Evolutionary conservation across 1,140 invertebrate genomes (phyloP), one percentile per base, ranked within the genome.

Genomic region (Pectinophora gossypiella): DNA sequence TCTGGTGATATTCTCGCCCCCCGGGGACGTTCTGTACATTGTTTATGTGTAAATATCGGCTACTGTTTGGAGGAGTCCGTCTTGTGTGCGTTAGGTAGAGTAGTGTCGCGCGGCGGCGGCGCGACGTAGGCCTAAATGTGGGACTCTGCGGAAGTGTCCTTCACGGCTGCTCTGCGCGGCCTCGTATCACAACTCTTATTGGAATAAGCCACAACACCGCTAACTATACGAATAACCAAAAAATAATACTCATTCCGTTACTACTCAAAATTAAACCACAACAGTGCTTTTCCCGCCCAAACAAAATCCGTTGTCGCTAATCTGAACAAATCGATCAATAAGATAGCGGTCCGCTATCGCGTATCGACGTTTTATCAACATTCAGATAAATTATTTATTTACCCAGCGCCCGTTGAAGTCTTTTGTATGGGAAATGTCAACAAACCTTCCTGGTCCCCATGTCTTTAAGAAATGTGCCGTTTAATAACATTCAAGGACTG

Each of bases 1-100:
- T 82, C 72, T 80, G 77, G 80, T 83, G 78, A 84, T 84, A 84
- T 68, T 63, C 58, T 44, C n/a, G n/a, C n/a, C n/a, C n/a, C n/a
- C n/a, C n/a, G n/a, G 50, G 61, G 23, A 27, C 23, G 23, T 5
- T 27, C 38, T 60, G 55, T 67, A 57, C 59, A 68, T 72, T 68
- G 36, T 18, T 60, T 63, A 71, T 70, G 76, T 85, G 78, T 82
- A 85, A 60, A 85, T 85, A 80, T 76, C 68, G 68, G 60, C 66
- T 52, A 68, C 67, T 61, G 59, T 70, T 76, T 75, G 46, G 50
- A 59, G 59, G 55, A 69, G 69, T 78, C 68, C 68, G 27, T 32
- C 27, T n/a, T 3, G 27, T 32, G 27, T 32, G 27, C 9, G 27
- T 32, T 32, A 32, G 27, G 27, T 23, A 40, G 32, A 22, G 18